Evolutionary conservation across 2,113 vertebrate genomes (phyloP), one percentile per base, ranked within the genome.

Genomic region (Salvelinus alpinus): DNA sequence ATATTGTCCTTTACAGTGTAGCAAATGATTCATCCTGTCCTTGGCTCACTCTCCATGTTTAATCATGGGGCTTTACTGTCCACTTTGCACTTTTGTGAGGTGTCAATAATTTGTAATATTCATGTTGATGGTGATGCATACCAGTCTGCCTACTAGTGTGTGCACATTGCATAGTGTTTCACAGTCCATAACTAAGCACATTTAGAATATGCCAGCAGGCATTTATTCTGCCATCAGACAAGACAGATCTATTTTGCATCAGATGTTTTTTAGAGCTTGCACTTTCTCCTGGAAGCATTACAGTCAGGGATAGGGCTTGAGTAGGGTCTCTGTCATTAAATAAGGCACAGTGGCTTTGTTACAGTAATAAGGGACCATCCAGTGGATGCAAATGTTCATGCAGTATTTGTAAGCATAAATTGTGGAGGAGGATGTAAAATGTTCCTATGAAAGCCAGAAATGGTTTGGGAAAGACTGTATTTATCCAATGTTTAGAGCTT

Each of bases 91-190:
- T 87, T 87, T 86, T 75, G 86, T 59, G 67, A 83, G 78, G 78
- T 85, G 84, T 85, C 86, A 85, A 88, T 85, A 85, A 85, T 84
- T 82, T 75, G 62, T 82, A 82, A 88, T 88, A 86, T 88, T 85
- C 84, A 86, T 82, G 82, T 79, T 25, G 65, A 60, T 47, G 57
- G 71, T 62, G 78, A 67, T 64, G 82, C 84, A 84, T 84, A 78
- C 76, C 82, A 83, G 80, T 85, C 74, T 75, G 29, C 47, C 60
- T 18, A 27, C 73, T 62, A 70, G 73, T 44, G 71, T 25, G 67
- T 54, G 51, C 24, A 57, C 80, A 78, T 81, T 76, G 78, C 70
- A 71, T 85, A 73, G 66, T 72, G 78, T 74, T 76, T 85, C 73
- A 65, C 80, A 74, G 80, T 75, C 78, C 65, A 60, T 79, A 78